phyloP scores from a whole-genome alignment of 1,140 invertebrate genomes.

The Littorina saxatilis region DNA sequence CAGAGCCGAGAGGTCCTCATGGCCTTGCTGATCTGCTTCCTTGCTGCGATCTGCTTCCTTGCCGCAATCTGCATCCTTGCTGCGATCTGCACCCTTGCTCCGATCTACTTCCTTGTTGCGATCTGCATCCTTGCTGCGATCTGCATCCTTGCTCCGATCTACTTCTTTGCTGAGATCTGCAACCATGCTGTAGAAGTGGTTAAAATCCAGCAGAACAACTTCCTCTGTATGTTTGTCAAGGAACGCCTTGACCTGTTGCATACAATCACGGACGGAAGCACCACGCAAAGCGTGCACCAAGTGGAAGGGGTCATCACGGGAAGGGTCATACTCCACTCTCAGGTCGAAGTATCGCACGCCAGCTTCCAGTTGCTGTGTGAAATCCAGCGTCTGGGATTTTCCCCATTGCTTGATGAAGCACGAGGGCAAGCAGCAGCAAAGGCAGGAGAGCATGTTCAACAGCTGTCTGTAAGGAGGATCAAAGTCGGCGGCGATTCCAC shows the following conservation, averaged over 20 bases:
- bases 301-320: constrained; percentile 80
- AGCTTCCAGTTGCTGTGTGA: constrained; percentile 83
- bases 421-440: not conserved
- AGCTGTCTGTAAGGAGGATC: too few relatives aligned
- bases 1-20: too few relatives aligned
- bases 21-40: too few relatives aligned
- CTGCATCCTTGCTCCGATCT: too few relatives aligned
- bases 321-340: constrained; percentile 81
- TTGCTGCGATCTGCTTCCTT: too few relatives aligned
- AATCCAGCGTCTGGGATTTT: constrained; percentile 82
- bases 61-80: too few relatives aligned
- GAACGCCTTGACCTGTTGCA: constrained; percentile 82
- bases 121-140: too few relatives aligned
- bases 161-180: too few relatives aligned
- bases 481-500: not conserved
- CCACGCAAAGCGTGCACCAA: constrained; percentile 88
- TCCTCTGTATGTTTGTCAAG: constrained; percentile 82
- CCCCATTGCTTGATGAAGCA: constrained; percentile 79
- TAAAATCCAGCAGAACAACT: constrained; percentile 88
- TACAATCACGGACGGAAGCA: constrained; percentile 79
- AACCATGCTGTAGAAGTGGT: constrained; percentile 90
- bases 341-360: constrained; percentile 90
- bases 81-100: too few relatives aligned
- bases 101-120: too few relatives aligned
- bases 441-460: not conserved